phyloP scores from a whole-genome alignment of 2,888 invertebrate genomes.

The Acronicta psi region DNA sequence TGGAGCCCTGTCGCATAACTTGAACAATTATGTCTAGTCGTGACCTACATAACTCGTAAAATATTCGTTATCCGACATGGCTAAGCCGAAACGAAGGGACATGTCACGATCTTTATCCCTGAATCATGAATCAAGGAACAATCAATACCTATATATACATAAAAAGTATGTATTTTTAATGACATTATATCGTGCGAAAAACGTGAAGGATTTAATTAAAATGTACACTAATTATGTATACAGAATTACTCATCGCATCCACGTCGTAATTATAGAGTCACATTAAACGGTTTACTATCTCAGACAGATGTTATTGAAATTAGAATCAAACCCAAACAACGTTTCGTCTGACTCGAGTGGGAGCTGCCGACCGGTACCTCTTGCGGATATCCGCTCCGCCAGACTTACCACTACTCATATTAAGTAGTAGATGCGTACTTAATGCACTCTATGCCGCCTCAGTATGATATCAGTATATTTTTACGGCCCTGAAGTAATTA shows the following conservation, averaged over 20 bases:
- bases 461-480: slow-evolving; percentile 50
- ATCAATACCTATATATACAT: no score
- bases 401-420: slow-evolving; percentile 70
- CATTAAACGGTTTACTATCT: slow-evolving; percentile 23
- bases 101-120: slow-evolving; percentile 39
- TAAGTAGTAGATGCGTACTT: slow-evolving; percentile 61
- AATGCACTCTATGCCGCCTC: slow-evolving; percentile 45
- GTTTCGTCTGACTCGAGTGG: slow-evolving; percentile 39
- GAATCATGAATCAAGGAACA: not conserved
- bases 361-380: slow-evolving; percentile 56
- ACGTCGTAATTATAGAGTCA: slow-evolving; percentile 35
- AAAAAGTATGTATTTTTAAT: no score
- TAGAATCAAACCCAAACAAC: slow-evolving; percentile 39
- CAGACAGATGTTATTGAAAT: slow-evolving; percentile 43
- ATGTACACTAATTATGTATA: slow-evolving; percentile 17
- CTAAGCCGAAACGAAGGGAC: slow-evolving; percentile 45
- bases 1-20: slow-evolving; percentile 68
- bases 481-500: slow-evolving; percentile 61
- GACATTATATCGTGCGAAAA: not conserved
- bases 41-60: slow-evolving; percentile 62
- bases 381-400: slow-evolving; percentile 81
- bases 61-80: slow-evolving; percentile 50
- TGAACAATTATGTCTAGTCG: slow-evolving; percentile 63
- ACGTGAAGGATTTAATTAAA: slow-evolving; percentile 3
- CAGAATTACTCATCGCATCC: slow-evolving; percentile 13